Conservation (phyloP, 2,113 vertebrate species). For the Brachypodius melanocephalos region DNA sequence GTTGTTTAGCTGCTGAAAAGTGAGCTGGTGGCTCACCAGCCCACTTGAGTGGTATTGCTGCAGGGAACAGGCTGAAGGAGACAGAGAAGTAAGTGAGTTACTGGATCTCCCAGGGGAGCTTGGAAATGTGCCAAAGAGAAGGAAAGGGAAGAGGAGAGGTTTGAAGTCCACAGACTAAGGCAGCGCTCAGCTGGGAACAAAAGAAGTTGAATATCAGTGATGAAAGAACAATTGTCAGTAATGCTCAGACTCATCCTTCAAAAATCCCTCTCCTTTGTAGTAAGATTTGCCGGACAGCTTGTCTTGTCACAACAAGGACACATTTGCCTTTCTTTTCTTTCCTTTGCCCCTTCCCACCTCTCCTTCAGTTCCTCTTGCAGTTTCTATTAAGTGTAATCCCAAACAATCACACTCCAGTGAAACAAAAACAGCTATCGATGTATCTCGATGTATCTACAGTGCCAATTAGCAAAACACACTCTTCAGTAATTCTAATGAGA, state of each 20-base stretch:
- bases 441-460: neutral
- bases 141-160: neutral
- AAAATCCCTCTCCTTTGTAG: conserved; percentile 10
- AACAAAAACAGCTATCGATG: neutral
- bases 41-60: neutral
- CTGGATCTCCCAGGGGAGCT: neutral
- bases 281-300: neutral
- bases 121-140: neutral
- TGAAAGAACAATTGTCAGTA: neutral
- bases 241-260: neutral
- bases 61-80: neutral
- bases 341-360: neutral
- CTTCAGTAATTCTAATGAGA: conserved; percentile 4
- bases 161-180: neutral
- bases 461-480: neutral
- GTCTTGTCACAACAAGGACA: neutral
- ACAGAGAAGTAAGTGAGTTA: neutral
- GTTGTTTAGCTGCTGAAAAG: neutral
- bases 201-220: neutral
- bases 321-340: neutral
- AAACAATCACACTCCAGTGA: neutral
- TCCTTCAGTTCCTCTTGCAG: neutral
- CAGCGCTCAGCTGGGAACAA: neutral
- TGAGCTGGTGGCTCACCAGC: neutral
- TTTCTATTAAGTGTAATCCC: neutral